Evolutionary conservation across 2,888 invertebrate genomes (phyloP).

Genomic region (Heteropelma amictum): DNA sequence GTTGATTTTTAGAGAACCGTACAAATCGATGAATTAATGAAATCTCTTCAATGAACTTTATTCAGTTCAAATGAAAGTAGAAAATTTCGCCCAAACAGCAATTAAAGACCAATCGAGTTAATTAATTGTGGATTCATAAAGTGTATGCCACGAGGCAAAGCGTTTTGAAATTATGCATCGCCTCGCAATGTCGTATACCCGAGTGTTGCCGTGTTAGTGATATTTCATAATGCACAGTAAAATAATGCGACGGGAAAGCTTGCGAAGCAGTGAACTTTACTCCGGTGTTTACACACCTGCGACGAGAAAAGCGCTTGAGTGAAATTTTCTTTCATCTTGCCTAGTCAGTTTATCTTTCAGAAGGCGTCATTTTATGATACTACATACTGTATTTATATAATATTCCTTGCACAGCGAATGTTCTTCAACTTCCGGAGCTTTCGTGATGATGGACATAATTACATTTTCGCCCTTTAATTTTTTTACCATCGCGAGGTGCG

Average conservation of each 20-base stretch:
- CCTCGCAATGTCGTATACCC: constrained; percentile 6
- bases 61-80: neutral
- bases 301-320: constrained; percentile 31
- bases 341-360: constrained; percentile 20
- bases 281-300: constrained; percentile 36
- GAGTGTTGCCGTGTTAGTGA: constrained; percentile 20
- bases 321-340: constrained; percentile 45
- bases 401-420: neutral
- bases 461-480: constrained; percentile 29
- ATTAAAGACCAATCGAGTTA: no score
- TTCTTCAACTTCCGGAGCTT: neutral
- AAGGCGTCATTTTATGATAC: neutral
- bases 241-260: constrained; percentile 23
- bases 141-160: no score
- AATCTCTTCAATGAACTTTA: neutral
- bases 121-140: no score
- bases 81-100: neutral
- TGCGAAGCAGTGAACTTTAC: constrained; percentile 36
- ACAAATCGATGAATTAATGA: neutral
- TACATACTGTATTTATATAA: constrained; percentile 30
- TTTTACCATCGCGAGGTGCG: neutral
- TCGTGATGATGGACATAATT: constrained; percentile 31
- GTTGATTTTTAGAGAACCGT: no score
- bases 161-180: no score
- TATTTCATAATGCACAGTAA: constrained; percentile 14